Percentiles rank a stretch among this genome's conserved stretches.
Conservation (phyloP, 2,888 invertebrate genomes). For the Eupithecia dodoneata region DNA sequence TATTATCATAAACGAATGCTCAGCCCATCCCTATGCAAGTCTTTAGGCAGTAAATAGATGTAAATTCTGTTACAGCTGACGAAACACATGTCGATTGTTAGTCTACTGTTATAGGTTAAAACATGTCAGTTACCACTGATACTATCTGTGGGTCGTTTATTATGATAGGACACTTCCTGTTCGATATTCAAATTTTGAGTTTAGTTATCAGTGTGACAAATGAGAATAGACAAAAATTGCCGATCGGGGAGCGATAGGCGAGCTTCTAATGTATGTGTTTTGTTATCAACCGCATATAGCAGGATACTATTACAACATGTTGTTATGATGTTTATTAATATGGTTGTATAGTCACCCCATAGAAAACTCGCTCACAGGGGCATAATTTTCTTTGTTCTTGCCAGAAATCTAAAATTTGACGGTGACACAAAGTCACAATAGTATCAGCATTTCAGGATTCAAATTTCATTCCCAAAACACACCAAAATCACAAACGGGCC, state of each 20-base stretch:
- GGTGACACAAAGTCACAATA: neutral
- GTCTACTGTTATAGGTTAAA: slow-evolving; percentile 65
- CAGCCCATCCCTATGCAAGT: slow-evolving; percentile 13
- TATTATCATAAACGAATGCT: slow-evolving; percentile 12
- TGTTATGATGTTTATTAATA: neutral
- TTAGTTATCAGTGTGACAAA: slow-evolving; percentile 32
- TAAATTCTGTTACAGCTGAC: slow-evolving; percentile 76
- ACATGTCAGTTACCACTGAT: slow-evolving; percentile 62
- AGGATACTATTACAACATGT: neutral
- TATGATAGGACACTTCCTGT: slow-evolving; percentile 44
- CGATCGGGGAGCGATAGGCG: slow-evolving; percentile 13
- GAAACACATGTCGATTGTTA: slow-evolving; percentile 75
- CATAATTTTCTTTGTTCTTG: neutral
- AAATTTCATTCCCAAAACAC: slow-evolving; percentile 9
- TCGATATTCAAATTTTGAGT: slow-evolving; percentile 38
- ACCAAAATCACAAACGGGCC: slow-evolving; percentile 16
- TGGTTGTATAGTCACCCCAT: neutral
- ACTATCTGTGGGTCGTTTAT: slow-evolving; percentile 56
- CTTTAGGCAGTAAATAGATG: slow-evolving; percentile 56
- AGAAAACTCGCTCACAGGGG: neutral
- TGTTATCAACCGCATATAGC: neutral
- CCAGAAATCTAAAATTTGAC: neutral
- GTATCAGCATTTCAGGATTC: slow-evolving; percentile 1
- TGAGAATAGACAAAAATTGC: slow-evolving; percentile 29
- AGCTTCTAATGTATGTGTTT: slow-evolving; percentile 7